phyloP scores from a whole-genome alignment of 1,140 invertebrate species.

The Drosophila nannoptera region DNA sequence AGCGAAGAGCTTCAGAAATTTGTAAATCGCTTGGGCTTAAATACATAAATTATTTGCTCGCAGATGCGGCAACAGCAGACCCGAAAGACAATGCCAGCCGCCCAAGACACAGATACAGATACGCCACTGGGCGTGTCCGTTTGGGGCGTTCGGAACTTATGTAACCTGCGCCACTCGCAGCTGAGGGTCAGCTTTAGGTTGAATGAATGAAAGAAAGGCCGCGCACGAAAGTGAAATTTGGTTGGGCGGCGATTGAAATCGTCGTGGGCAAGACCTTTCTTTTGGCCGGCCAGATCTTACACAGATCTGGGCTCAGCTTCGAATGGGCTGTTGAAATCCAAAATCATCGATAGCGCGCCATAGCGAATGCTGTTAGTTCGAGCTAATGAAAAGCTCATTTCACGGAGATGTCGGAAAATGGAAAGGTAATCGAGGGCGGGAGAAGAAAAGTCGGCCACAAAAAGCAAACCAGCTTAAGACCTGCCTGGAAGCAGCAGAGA shows the following conservation, averaged over 20 bases:
- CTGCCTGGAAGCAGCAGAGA: too few species aligned
- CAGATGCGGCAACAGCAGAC: slow-evolving; percentile 41
- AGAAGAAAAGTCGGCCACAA: too few species aligned
- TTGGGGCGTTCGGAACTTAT: slow-evolving; percentile 34
- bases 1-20: slow-evolving; percentile 58
- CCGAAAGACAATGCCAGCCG: slow-evolving; percentile 20
- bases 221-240: slow-evolving; percentile 68
- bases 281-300: slow-evolving; percentile 7
- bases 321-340: slow-evolving; percentile 14
- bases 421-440: too few species aligned
- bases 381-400: slow-evolving; percentile 8
- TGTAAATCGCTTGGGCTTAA: slow-evolving; percentile 58
- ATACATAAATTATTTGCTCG: slow-evolving; percentile 18
- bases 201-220: slow-evolving; percentile 60
- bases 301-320: background rate
- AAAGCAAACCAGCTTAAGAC: background rate
- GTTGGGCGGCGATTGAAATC: slow-evolving; percentile 46
- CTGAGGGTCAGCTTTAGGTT: slow-evolving; percentile 52
- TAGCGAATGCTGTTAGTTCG: background rate
- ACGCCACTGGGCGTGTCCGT: slow-evolving; percentile 58
- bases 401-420: background rate
- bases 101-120: too few species aligned
- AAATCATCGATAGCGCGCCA: slow-evolving; percentile 12
- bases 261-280: slow-evolving; percentile 33
- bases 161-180: slow-evolving; percentile 34